phyloP scores from a whole-genome alignment of 2,888 invertebrate species.

The Tubulanus polymorphus region DNA sequence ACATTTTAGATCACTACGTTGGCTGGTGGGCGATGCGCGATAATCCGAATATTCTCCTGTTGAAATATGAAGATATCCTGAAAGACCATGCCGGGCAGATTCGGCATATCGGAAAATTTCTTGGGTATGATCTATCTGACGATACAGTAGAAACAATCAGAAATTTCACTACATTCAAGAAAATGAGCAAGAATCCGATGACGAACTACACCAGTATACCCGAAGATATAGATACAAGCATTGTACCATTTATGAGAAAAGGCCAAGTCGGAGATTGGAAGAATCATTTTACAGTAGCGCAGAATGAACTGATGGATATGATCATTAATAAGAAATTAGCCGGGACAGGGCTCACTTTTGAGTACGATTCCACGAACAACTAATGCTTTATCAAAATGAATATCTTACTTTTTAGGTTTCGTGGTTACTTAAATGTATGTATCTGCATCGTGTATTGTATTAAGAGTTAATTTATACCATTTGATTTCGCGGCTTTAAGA shows the following conservation, averaged over 20 bases:
- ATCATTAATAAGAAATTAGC: not conserved
- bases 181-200: constrained; percentile 1
- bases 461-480: too few relatives aligned
- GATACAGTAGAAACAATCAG: not conserved
- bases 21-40: constrained; percentile 6
- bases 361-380: not conserved
- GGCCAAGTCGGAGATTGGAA: not conserved
- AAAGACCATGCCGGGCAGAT: not conserved
- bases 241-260: not conserved
- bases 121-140: not conserved
- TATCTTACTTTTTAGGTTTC: too few relatives aligned
- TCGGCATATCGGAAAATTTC: not conserved
- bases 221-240: not conserved
- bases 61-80: constrained; percentile 3
- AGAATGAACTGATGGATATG: not conserved
- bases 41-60: not conserved
- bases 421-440: too few relatives aligned
- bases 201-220: not conserved
- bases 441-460: too few relatives aligned
- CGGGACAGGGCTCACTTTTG: not conserved
- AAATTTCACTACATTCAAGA: constrained; percentile 2
- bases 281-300: not conserved
- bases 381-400: too few relatives aligned
- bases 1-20: constrained; percentile 2
- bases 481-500: too few relatives aligned